These are phyloP conservation scores for Rhopilema esculentum DNA, from an alignment of 30 jellyfish, hydroid and myxozoan genomes.

Conservation along the genomic window DNA sequence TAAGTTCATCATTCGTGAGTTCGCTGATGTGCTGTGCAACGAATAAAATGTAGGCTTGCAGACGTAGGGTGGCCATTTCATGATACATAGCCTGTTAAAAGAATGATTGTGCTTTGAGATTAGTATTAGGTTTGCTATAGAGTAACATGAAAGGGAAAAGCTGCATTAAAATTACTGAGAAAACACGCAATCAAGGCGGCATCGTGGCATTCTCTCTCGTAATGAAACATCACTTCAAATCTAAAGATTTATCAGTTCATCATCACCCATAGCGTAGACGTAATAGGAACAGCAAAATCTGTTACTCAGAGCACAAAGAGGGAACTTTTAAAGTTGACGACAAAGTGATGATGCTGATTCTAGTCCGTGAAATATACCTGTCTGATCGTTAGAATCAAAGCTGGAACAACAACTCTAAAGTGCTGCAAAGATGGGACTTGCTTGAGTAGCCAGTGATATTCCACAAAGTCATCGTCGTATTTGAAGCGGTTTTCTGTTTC, in stretches of 20 bases:
- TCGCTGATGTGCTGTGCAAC: conserved; percentile 47
- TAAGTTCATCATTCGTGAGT: conserved; percentile 54
- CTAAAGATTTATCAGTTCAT: no score
- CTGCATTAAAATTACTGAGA: no score
- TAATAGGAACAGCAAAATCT: no score
- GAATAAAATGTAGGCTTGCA: conserved; percentile 79
- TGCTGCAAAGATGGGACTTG: conserved; percentile 65
- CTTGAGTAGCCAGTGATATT: conserved; percentile 71
- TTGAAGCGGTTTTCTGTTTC: background rate
- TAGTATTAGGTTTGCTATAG: background rate
- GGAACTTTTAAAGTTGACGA: background rate
- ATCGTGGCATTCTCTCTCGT: no score
- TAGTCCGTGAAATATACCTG: conserved; percentile 55
- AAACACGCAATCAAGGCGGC: no score
- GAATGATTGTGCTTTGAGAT: background rate
- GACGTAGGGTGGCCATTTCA: conserved; percentile 79
- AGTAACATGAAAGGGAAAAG: no score
- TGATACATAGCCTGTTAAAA: conserved; percentile 74
- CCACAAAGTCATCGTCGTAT: conserved; percentile 13
- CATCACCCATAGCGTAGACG: no score
- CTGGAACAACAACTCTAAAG: conserved; percentile 54
- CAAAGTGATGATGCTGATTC: background rate
- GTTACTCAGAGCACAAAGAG: no score
- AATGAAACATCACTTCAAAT: no score
- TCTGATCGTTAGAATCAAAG: conserved; percentile 67